These are phyloP conservation scores for Pachypeltis micranthus DNA, from an alignment of 1,140 invertebrate genomes.

Conservation along the genomic window DNA sequence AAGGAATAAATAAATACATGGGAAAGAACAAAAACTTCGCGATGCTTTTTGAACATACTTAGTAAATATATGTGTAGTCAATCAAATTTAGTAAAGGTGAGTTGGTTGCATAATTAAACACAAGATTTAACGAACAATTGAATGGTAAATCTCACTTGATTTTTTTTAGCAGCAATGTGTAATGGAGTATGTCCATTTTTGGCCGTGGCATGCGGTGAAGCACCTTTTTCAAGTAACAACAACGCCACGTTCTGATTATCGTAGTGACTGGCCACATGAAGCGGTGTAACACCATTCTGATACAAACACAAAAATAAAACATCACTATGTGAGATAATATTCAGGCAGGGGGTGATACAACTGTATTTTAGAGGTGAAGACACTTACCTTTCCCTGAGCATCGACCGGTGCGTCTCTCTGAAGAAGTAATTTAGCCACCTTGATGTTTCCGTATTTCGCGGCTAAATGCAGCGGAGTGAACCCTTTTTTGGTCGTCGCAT, in stretches of 20 bases:
- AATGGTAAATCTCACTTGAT: conserved; percentile 55
- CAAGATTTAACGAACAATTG: conserved; percentile 11
- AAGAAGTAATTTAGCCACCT: conserved; percentile 78
- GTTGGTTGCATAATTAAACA: too few relatives aligned
- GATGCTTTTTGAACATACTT: not conserved
- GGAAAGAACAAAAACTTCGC: not conserved
- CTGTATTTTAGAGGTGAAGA: not conserved
- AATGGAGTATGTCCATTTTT: conserved; percentile 98
- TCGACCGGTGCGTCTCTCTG: conserved; percentile 79
- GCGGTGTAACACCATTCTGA: conserved; percentile 87
- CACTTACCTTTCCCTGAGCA: conserved; percentile 73
- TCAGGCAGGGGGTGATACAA: not conserved
- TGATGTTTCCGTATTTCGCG: conserved; percentile 92
- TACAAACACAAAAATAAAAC: conserved; percentile 18
- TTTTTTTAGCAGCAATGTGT: conserved; percentile 96
- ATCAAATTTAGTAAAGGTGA: too few relatives aligned
- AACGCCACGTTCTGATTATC: conserved; percentile 88
- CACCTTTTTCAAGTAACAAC: conserved; percentile 82
- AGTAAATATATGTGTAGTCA: not conserved
- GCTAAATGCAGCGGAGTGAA: conserved; percentile 96
- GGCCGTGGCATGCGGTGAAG: conserved; percentile 86
- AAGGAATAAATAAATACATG: not conserved
- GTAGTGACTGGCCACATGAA: conserved; percentile 96
- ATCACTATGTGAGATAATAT: too few relatives aligned
- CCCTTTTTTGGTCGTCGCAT: conserved; percentile 87